phyloP scores from a whole-genome alignment of 2,888 invertebrate genomes.

The Camptogramma bilineatum region DNA sequence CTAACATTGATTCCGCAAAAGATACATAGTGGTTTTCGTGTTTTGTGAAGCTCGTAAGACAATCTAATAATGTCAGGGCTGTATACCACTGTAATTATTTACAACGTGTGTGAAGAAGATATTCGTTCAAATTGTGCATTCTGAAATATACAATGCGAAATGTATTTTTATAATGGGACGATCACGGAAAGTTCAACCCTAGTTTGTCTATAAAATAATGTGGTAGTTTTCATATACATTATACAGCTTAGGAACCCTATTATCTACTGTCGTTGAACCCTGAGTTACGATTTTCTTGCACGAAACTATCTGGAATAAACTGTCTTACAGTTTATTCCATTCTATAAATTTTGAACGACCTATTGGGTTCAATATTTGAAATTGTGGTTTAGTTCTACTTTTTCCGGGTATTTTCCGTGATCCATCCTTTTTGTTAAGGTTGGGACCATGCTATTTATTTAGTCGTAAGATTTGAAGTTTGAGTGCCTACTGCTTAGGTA shows the following conservation, averaged over 20 bases:
- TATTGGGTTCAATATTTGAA: background rate
- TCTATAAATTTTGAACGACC: background rate
- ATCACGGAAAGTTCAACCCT: conserved; percentile 20
- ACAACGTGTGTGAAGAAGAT: conserved; percentile 24
- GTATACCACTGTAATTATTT: conserved; percentile 20
- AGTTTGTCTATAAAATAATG: conserved; percentile 5
- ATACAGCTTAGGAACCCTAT: background rate
- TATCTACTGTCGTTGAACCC: conserved; percentile 20
- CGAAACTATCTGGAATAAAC: background rate
- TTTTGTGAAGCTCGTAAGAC: conserved; percentile 19
- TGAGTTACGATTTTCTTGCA: conserved; percentile 8
- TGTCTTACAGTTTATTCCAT: background rate
- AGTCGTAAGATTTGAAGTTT: conserved; percentile 49
- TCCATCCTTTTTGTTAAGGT: conserved; percentile 16
- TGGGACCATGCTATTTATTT: conserved; percentile 53
- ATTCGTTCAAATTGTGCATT: conserved; percentile 28
- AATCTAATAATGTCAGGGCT: conserved; percentile 24
- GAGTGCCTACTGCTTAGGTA: conserved; percentile 53
- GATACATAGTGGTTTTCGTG: conserved; percentile 5
- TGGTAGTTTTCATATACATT: conserved; percentile 1
- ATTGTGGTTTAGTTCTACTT: background rate
- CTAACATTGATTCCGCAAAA: background rate
- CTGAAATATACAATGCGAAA: conserved; percentile 17
- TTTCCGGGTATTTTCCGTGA: conserved; percentile 25
- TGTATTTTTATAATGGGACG: conserved; percentile 28